Conservation (phyloP, 2,113 vertebrate genomes). For the Austrofundulus limnaeus region DNA sequence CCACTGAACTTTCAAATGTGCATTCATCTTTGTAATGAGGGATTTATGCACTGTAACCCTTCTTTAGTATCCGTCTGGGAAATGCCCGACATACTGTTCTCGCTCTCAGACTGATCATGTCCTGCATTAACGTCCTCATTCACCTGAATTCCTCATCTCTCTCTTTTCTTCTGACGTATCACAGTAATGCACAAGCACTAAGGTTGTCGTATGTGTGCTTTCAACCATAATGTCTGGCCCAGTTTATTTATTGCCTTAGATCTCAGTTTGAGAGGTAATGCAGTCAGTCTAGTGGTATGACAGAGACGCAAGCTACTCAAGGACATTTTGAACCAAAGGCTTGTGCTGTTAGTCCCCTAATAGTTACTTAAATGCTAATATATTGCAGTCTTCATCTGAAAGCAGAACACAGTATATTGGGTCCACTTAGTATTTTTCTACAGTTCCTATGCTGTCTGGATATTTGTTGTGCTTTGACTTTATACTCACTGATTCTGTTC, state of each 20-base stretch:
- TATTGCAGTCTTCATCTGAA: neutral
- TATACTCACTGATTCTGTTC: too few relatives aligned
- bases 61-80: slow-evolving; percentile 1
- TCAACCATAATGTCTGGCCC: neutral
- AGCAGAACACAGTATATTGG: neutral
- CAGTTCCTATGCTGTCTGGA: too few relatives aligned
- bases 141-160: neutral
- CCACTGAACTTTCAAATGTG: slow-evolving; percentile 7
- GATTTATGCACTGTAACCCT: neutral
- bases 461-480: too few relatives aligned
- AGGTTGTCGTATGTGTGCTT: neutral
- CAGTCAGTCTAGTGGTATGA: neutral
- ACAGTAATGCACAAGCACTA: neutral
- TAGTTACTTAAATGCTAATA: neutral
- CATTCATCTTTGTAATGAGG: slow-evolving; percentile 2
- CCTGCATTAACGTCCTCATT: neutral
- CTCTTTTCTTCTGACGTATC: neutral
- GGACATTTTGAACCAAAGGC: neutral
- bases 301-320: neutral
- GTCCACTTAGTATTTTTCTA: neutral
- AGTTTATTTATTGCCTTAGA: neutral
- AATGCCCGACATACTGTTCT: slow-evolving; percentile 2
- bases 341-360: too few relatives aligned
- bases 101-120: neutral
- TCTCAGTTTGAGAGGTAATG: neutral